Evolutionary conservation across 2,888 invertebrate genomes (phyloP).

Genomic region (Calameuta idolon): DNA sequence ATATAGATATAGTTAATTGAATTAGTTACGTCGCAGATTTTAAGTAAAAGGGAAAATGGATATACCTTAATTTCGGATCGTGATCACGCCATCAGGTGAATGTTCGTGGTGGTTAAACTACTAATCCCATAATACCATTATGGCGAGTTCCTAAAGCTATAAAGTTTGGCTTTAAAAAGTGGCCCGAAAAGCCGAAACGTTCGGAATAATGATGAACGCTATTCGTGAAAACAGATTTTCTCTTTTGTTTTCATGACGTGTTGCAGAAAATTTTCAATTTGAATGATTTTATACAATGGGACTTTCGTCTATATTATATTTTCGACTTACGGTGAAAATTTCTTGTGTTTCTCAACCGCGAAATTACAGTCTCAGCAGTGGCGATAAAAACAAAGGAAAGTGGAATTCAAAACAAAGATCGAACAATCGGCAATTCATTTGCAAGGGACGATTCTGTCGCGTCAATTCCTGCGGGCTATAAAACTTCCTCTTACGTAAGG

Average conservation of each 20-base stretch:
- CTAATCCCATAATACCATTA: neutral
- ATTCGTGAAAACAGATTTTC: neutral
- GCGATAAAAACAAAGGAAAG: neutral
- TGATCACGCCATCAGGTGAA: neutral
- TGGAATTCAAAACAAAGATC: neutral
- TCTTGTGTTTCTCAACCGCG: neutral
- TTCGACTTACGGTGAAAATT: neutral
- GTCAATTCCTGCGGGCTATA: neutral
- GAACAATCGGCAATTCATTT: neutral
- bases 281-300: neutral
- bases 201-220: neutral
- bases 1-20: neutral
- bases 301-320: neutral
- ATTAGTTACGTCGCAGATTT: neutral
- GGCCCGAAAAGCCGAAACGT: neutral
- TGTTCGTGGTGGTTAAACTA: neutral
- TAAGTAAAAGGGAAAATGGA: neutral
- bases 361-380: neutral
- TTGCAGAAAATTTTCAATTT: neutral
- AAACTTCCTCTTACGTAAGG: conserved; percentile 31
- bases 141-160: neutral
- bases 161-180: neutral
- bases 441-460: neutral
- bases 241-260: neutral
- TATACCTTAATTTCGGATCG: neutral